Conservation (phyloP, 1,140 invertebrate species). For the Scaptomyza montana region DNA sequence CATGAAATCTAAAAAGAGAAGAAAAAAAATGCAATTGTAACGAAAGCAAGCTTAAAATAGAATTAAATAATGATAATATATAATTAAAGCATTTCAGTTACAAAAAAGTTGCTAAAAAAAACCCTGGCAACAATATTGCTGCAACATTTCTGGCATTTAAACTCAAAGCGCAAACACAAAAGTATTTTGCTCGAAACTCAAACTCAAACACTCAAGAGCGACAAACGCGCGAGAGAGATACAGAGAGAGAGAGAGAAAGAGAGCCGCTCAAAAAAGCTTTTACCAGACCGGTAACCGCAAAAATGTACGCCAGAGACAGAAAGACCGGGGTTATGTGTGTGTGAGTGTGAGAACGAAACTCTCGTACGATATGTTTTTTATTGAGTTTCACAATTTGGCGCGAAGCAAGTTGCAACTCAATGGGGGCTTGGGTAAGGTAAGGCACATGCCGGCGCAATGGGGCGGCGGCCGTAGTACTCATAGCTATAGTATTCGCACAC, state of each 20-base stretch:
- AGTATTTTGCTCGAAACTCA: too few species aligned
- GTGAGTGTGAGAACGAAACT: not conserved
- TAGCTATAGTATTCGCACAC: slow-evolving; percentile 7
- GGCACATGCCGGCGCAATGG: slow-evolving; percentile 10
- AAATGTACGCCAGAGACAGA: not conserved
- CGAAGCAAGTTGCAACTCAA: slow-evolving; percentile 22
- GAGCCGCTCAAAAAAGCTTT: slow-evolving; percentile 16
- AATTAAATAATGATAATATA: too few species aligned
- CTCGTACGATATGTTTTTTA: not conserved
- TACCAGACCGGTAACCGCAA: slow-evolving; percentile 12
- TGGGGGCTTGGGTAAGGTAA: slow-evolving; percentile 25
- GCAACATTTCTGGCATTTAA: slow-evolving; percentile 35
- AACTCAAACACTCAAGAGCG: slow-evolving; percentile 41
- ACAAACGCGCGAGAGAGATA: not conserved
- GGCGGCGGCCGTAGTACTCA: slow-evolving; percentile 3
- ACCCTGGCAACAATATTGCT: slow-evolving; percentile 44
- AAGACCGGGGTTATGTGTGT: not conserved
- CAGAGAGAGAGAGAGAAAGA: not conserved
- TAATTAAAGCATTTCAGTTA: too few species aligned
- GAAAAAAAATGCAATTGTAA: too few species aligned
- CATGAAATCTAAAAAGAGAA: too few species aligned
- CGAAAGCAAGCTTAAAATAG: too few species aligned
- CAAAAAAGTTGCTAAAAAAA: not conserved
- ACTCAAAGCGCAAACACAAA: not conserved
- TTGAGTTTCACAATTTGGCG: slow-evolving; percentile 55